Base-by-base conservation (phyloP, 1,140 invertebrate genomes). In the Heliconius hermathena region DNA sequence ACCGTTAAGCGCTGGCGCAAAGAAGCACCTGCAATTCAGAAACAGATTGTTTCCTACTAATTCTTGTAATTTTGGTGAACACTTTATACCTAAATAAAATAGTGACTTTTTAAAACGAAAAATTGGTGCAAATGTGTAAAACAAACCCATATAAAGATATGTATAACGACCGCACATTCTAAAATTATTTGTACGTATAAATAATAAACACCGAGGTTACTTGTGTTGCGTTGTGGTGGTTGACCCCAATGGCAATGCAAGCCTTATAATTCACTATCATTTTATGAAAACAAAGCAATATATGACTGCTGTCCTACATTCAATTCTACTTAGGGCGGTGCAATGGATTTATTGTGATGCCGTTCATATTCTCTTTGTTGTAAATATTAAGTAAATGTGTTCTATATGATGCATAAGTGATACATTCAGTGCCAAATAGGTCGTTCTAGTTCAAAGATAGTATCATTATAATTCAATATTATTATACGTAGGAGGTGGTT, bases 191-290 rank as follows among this genome's bases (percentile, higher is more conserved):
- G 20, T 82, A 29, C 22, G 36, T 78, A 57, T 66, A 20, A 72
- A 73, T 77, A 71, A 77, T 54, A 82, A 54, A 66, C 79, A 77
- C 60, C 22, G 60, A 66, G 60, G 60, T 66, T 66, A 66, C 26
- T 22, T 66, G 22, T 9, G 60, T 66, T 66, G n/a, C 60, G 60
- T 66, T 26, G 60, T 66, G 60, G 60, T 66, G 82, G 83, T 87
- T 87, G 87, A 89, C 86, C 89, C 85, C 87, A 90, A 91, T 91
- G 88, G 88, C 85, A 87, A 71, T 66, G 77, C 78, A 81, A 88
- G 79, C 88, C 88, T 91, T 88, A 85, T 79, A 81, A 20, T 80
- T 72, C 76, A 70, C 73, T 77, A 77, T 70, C 79, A 78, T 74
- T 78, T 81, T 73, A 82, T 73, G 78, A 75, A 81, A 72, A 82